Percentiles rank a stretch among this genome's conserved stretches.
Conservation (phyloP, 2,113 vertebrate species). For the Brachypodius melanocephalos region DNA sequence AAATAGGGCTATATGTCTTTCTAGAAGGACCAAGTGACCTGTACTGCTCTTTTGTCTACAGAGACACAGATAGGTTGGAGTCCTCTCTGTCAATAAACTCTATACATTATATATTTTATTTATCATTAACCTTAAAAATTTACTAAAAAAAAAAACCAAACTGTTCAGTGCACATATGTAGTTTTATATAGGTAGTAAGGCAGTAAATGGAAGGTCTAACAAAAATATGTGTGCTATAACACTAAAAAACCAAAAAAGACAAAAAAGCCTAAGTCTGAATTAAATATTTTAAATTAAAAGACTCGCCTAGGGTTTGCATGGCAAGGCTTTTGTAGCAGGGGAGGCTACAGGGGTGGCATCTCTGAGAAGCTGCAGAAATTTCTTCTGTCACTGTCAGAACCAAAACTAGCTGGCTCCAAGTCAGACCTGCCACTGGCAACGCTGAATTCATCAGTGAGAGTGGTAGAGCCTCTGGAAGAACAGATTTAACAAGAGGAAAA, state of each 20-base stretch:
- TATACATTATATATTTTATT: background rate
- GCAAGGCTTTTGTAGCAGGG: background rate
- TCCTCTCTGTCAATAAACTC: background rate
- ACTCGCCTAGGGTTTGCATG: background rate
- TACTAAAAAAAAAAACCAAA: background rate
- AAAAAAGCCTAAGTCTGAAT: background rate
- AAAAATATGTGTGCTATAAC: background rate
- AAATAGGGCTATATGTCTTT: background rate
- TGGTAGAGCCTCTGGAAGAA: background rate
- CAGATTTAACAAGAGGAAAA: background rate
- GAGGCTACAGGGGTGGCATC: background rate
- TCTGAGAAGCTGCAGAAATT: background rate
- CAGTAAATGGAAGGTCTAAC: background rate
- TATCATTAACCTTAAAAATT: background rate
- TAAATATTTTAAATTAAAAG: background rate
- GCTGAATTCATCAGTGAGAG: background rate
- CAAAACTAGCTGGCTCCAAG: background rate
- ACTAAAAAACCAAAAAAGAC: background rate
- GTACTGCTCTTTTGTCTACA: background rate
- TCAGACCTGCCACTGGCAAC: background rate
- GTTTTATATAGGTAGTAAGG: background rate
- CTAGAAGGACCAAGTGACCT: background rate
- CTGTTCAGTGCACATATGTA: background rate
- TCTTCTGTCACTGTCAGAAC: accelerated
- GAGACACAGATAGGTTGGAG: background rate